Base-by-base conservation (phyloP, 2,797 vertebrate genomes). In the Jordanella pulchra region DNA sequence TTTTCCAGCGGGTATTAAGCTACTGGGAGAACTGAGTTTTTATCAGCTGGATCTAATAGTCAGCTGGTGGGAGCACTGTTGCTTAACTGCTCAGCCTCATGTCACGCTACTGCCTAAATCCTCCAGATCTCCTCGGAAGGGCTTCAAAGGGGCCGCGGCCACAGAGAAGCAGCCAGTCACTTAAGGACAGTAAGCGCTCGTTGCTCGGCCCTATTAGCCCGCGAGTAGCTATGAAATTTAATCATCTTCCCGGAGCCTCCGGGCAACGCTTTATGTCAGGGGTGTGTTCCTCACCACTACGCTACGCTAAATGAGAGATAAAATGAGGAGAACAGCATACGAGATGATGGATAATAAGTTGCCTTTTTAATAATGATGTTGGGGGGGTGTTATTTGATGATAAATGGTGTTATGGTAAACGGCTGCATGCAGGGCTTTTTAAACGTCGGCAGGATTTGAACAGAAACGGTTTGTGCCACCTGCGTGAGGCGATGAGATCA, bases 171-270 rank as follows among this genome's bases (percentile, higher is more conserved):
- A 79, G 86, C 87, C 85, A 88, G 86, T 90, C 91, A 92, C 89
- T 92, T 91, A 88, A 91, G 90, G 90, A 90, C 88, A 91, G 85
- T 89, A 86, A 92, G 91, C 70, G 93, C 84, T 88, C 84, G 86
- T 89, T 70, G 90, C 91, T 90, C 87, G 85, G 88, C 77, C 85
- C 91, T 88, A 79, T 93, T 94, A 94, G 91, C 86, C 85, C 70
- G 84, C 90, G 92, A 92, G 93, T 90, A 94, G 92, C 90, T 92
- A 90, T 93, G 92, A 95, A 95, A 94, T 92, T 94, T 92, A 95
- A 92, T 94, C 89, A 91, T 91, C 87, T 90, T 86, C 66, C 47
- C 56, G 23, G 18, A 87, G 86, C 89, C 90, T 89, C 75, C 65
- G 78, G 87, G 89, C 87, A 78, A 82, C 73, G 73, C 87, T 89